A percentile compares a stretch with the other conserved stretches of the same genome.
Conservation (phyloP, 2,888 invertebrate species). For the Tetropium fuscum region DNA sequence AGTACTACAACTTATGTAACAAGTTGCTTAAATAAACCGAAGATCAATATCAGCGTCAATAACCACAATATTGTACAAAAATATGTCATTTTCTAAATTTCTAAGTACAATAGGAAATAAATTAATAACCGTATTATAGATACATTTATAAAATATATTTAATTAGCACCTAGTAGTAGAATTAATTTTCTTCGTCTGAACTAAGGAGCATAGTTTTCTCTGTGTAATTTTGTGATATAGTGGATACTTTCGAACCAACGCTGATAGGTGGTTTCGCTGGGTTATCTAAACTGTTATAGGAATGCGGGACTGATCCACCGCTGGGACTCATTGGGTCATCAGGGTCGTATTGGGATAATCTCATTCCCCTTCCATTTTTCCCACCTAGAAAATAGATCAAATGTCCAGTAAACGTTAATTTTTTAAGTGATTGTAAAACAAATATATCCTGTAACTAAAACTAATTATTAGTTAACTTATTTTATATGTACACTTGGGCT, state of each 20-base stretch:
- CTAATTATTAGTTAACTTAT: no score
- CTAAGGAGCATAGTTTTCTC: slow-evolving; percentile 96
- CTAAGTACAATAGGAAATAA: slow-evolving; percentile 4
- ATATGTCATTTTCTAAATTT: slow-evolving; percentile 5
- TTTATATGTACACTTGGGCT: no score
- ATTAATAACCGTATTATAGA: slow-evolving; percentile 4
- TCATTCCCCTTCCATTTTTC: slow-evolving; percentile 75
- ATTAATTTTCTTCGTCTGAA: slow-evolving; percentile 86
- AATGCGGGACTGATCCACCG: slow-evolving; percentile 59
- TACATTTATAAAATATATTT: slow-evolving; percentile 8
- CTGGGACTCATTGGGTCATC: slow-evolving; percentile 72
- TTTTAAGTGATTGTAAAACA: no score
- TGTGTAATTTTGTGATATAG: slow-evolving; percentile 88
- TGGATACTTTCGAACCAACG: slow-evolving; percentile 78
- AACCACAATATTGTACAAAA: slow-evolving; percentile 13
- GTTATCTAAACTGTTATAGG: slow-evolving; percentile 60
- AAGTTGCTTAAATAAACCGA: not conserved
- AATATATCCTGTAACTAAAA: no score
- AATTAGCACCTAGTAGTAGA: not conserved
- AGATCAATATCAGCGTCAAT: not conserved
- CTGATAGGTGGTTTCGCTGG: slow-evolving; percentile 57
- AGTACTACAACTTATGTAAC: not conserved
- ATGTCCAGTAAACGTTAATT: no score
- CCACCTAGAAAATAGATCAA: slow-evolving; percentile 64
- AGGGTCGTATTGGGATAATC: slow-evolving; percentile 76